These are phyloP conservation scores for Rhagium mordax DNA, from an alignment of 2,888 invertebrate species.

Conservation along the genomic window DNA sequence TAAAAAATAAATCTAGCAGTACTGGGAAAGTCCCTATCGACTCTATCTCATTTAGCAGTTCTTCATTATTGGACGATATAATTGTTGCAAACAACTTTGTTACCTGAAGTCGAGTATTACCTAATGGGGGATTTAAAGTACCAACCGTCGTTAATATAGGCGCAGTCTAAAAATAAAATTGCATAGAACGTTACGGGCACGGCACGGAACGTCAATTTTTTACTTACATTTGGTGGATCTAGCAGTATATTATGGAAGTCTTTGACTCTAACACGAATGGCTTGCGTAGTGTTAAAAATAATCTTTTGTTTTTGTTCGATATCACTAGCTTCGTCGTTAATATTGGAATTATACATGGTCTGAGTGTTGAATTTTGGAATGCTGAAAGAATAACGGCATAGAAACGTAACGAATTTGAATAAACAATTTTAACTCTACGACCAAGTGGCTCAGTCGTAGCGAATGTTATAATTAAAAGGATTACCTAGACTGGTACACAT, in stretches of 20 bases:
- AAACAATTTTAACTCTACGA: no score
- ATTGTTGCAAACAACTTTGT: slow-evolving; percentile 85
- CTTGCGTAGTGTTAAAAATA: slow-evolving; percentile 76
- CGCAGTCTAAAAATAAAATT: slow-evolving; percentile 72
- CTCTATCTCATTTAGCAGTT: slow-evolving; percentile 79
- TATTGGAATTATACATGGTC: slow-evolving; percentile 63
- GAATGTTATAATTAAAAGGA: neutral
- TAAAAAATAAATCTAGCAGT: slow-evolving; percentile 90
- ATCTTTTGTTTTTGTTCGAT: slow-evolving; percentile 75
- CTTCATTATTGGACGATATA: slow-evolving; percentile 80
- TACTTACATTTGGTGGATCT: slow-evolving; percentile 80
- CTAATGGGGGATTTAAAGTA: slow-evolving; percentile 82
- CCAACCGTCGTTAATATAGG: slow-evolving; percentile 81
- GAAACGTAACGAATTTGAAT: no score
- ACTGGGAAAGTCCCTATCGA: slow-evolving; percentile 73
- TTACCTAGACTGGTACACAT: slow-evolving; percentile 71
- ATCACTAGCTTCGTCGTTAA: slow-evolving; percentile 70
- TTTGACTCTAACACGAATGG: slow-evolving; percentile 78
- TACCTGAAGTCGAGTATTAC: slow-evolving; percentile 85
- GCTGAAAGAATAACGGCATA: no score
- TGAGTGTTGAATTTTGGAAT: slow-evolving; percentile 60
- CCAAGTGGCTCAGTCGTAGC: no score
- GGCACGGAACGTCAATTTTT: neutral
- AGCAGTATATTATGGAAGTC: slow-evolving; percentile 80
- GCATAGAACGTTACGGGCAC: neutral